Conservation (phyloP, 2,113 vertebrate species). For the Acanthochromis polyacanthus region DNA sequence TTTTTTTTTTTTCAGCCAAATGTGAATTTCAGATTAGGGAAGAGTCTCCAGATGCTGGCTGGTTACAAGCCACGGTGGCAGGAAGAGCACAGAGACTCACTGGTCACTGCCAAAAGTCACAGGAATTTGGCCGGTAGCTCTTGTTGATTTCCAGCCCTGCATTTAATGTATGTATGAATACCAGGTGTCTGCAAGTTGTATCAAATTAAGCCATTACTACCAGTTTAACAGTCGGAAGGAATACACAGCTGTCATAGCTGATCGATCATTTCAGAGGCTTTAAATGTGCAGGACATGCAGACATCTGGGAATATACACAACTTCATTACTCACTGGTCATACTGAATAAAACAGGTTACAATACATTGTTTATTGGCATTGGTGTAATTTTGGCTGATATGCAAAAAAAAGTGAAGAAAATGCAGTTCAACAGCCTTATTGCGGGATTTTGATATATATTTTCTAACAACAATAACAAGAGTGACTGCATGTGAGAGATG, state of each 20-base stretch:
- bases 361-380: neutral
- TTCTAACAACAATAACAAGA: no score
- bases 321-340: neutral
- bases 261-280: neutral
- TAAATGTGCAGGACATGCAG: neutral
- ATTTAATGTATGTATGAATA: slow-evolving; percentile 27
- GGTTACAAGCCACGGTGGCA: slow-evolving; percentile 38
- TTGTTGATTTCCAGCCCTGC: slow-evolving; percentile 33
- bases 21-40: slow-evolving; percentile 16
- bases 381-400: no score
- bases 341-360: neutral
- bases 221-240: neutral
- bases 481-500: no score
- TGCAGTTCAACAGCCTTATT: no score
- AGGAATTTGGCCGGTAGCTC: slow-evolving; percentile 36
- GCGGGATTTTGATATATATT: no score
- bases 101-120: slow-evolving; percentile 44
- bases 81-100: neutral
- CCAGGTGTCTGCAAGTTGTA: slow-evolving; percentile 46
- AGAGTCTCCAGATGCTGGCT: slow-evolving; percentile 47
- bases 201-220: neutral
- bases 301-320: slow-evolving; percentile 10
- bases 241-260: neutral
- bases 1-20: slow-evolving; percentile 60
- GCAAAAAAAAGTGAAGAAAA: no score